Evolutionary conservation across 2,113 vertebrate species (phyloP).

Genomic region (Morone chrysops): DNA sequence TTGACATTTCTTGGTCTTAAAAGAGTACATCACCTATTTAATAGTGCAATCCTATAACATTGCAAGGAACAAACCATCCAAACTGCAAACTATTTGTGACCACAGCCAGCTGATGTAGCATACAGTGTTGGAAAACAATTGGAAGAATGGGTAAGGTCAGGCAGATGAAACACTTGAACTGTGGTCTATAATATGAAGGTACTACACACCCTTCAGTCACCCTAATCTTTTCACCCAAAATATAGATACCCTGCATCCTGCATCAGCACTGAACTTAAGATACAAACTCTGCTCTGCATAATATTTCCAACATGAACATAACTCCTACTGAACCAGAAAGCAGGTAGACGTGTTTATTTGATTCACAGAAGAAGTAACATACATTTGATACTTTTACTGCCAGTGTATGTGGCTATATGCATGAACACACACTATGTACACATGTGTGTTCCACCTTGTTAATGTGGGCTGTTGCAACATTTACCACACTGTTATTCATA

Average conservation of each 20-base stretch:
- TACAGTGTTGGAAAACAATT: too few species aligned
- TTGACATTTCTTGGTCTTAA: neutral
- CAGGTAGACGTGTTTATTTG: neutral
- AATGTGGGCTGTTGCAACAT: slow-evolving; percentile 27
- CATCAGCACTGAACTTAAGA: too few species aligned
- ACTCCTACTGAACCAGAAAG: neutral
- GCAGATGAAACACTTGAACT: too few species aligned
- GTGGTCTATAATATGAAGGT: too few species aligned
- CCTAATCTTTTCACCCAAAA: too few species aligned
- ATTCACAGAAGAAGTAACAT: neutral
- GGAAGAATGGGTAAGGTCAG: too few species aligned
- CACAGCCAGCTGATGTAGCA: neutral
- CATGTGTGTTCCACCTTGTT: slow-evolving; percentile 22
- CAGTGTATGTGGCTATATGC: neutral
- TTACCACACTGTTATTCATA: slow-evolving; percentile 64
- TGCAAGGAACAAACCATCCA: too few species aligned
- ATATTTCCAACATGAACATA: neutral
- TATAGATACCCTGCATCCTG: too few species aligned
- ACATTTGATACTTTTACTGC: neutral
- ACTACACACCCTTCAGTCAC: too few species aligned
- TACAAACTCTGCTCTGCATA: too few species aligned
- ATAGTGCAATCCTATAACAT: too few species aligned
- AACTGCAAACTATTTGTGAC: too few species aligned
- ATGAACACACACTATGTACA: neutral
- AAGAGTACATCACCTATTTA: neutral